Base-by-base conservation (phyloP, 1,140 invertebrate species). In the Uloborus diversus region DNA sequence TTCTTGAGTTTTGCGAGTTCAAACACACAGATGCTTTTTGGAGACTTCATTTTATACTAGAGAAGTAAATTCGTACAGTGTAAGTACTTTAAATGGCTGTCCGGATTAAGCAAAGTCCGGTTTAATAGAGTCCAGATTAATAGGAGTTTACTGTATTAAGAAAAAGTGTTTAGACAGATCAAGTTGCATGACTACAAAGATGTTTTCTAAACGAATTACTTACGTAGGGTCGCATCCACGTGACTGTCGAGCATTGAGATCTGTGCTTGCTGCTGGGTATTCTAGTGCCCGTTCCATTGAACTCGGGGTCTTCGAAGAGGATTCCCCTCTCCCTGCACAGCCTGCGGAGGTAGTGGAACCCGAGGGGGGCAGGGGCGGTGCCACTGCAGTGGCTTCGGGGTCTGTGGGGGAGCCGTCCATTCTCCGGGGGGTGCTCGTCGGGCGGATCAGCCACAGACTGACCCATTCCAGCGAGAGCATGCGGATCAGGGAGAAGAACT, bases 241-340 rank as follows among this genome's bases (percentile, higher is more conserved):
- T 81, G 28, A 89, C 79, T 0, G 75, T 71, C 71, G 88, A 61
- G 0, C 51, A 86, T 2, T 89, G 83, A 1, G 87, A 84, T 30
- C 89, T 88, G 82, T 90, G 89, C 79, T 93, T 91, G 1, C 88
- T 88, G 85, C 93, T 92, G 82, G 92, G 91, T 85, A 90, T 93
- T 14, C 93, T 85, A 4, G 87, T 84, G 42, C 88, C 82, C 78
- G 91, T 89, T 35, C 83, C 81, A 25, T 94, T 92, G 87, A 96
- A 97, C 85, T 95, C 94, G 1, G 94, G 93, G 87, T 97, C 95
- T 87, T 96, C 94, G 93, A 94, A 97, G 20, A 95, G 88, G 85
- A 94, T 90, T 7, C 91, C 92, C 70, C 91, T 89, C 87, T 93
- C 92, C 84, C 91, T 83, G 81, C 90, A 91, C 5, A 87, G 84